Conservation (phyloP, 92 coral and sea anemone species). For the Palythoa grandiflora region DNA sequence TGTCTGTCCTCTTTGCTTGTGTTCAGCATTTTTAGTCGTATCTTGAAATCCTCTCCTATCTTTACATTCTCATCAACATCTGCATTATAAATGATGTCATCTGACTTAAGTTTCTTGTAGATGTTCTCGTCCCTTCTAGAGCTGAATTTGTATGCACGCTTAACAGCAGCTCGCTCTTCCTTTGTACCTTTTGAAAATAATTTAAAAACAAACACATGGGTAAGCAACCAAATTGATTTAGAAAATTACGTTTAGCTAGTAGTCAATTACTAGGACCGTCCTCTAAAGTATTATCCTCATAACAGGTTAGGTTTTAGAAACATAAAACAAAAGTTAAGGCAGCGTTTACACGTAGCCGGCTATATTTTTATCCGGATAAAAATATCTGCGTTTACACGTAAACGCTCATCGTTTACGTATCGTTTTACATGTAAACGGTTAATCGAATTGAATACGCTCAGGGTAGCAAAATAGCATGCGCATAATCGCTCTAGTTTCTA, state of each 20-base stretch:
- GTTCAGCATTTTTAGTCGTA: slow-evolving; percentile 57
- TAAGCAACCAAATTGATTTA: not conserved
- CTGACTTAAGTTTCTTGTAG: slow-evolving; percentile 46
- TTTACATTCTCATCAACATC: slow-evolving; percentile 56
- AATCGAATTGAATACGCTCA: too few relatives aligned
- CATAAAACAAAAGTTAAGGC: too few relatives aligned
- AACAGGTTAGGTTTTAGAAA: too few relatives aligned
- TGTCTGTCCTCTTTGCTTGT: slow-evolving; percentile 47
- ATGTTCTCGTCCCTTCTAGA: slow-evolving; percentile 54
- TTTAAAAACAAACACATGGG: not conserved
- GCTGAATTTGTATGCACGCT: slow-evolving; percentile 65
- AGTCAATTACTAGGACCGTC: not conserved
- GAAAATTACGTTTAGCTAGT: not conserved
- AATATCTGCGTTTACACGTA: too few relatives aligned
- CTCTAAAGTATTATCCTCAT: too few relatives aligned
- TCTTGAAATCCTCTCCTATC: slow-evolving; percentile 74
- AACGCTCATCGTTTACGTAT: too few relatives aligned
- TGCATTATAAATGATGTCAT: slow-evolving; percentile 65
- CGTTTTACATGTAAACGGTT: too few relatives aligned
- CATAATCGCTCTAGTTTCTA: too few relatives aligned
- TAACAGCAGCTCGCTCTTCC: slow-evolving; percentile 67
- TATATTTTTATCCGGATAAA: too few relatives aligned
- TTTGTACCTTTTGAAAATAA: slow-evolving; percentile 44
- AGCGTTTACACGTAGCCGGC: too few relatives aligned
- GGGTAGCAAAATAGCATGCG: too few relatives aligned